Evolutionary conservation across 1,140 invertebrate species (phyloP).

Genomic region (Euschistus heros): DNA sequence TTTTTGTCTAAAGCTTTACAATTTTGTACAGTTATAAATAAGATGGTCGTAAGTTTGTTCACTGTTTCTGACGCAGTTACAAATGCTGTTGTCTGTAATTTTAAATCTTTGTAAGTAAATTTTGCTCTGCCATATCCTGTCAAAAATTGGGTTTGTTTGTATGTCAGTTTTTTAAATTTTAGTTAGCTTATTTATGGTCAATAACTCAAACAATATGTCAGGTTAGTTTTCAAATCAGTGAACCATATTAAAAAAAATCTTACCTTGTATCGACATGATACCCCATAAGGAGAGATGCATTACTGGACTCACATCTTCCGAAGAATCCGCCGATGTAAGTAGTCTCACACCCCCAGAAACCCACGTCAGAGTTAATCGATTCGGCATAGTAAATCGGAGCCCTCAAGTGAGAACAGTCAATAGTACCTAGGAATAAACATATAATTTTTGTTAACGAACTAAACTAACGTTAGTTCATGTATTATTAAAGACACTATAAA

Average conservation of each 20-base stretch:
- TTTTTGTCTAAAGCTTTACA: too few relatives aligned
- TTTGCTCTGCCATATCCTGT: too few relatives aligned
- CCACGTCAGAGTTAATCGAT: conserved; percentile 50
- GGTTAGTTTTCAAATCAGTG: too few relatives aligned
- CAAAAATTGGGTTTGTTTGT: too few relatives aligned
- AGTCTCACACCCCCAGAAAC: conserved; percentile 63
- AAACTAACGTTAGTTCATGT: not conserved
- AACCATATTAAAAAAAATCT: not conserved
- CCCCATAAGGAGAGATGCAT: conserved; percentile 28
- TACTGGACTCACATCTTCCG: conserved; percentile 41
- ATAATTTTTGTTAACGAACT: not conserved
- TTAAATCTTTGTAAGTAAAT: too few relatives aligned
- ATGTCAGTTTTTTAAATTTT: too few relatives aligned
- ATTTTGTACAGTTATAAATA: too few relatives aligned
- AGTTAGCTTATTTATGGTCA: too few relatives aligned
- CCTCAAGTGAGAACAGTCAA: conserved; percentile 53
- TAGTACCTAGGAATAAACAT: not conserved
- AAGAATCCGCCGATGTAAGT: conserved; percentile 49
- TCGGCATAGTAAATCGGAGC: conserved; percentile 60
- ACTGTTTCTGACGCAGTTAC: too few relatives aligned
- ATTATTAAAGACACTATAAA: not conserved
- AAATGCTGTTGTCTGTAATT: too few relatives aligned
- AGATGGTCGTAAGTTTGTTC: too few relatives aligned
- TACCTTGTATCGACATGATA: conserved; percentile 30
- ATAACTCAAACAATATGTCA: too few relatives aligned